Percentiles rank a stretch among this genome's conserved stretches.
These are phyloP conservation scores for Hydractinia symbiolongicarpus DNA, from an alignment of 30 jellyfish, hydroid and myxozoan genomes.

Conservation along the genomic window DNA sequence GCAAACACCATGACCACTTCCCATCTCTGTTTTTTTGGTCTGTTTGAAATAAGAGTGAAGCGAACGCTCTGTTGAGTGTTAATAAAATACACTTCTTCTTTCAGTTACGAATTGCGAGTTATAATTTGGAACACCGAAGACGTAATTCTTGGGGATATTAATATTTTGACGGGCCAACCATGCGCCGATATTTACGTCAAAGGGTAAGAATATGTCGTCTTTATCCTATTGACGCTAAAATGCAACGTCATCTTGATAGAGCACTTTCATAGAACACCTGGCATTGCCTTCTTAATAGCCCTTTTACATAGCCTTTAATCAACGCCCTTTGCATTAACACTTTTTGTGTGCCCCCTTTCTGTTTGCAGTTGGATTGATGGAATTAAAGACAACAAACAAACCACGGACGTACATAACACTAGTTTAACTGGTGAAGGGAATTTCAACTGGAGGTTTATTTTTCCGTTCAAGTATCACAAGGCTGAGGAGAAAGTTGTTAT, in stretches of 20 bases:
- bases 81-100: background rate
- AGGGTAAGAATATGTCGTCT: slow-evolving; percentile 34
- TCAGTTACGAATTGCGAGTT: slow-evolving; percentile 51
- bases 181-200: slow-evolving; percentile 48
- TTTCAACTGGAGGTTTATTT: slow-evolving; percentile 51
- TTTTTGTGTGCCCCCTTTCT: too few species aligned
- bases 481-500: slow-evolving; percentile 49
- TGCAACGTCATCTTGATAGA: background rate
- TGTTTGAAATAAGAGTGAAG: too few species aligned
- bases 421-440: slow-evolving; percentile 44
- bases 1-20: too few species aligned
- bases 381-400: slow-evolving; percentile 29
- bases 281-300: too few species aligned
- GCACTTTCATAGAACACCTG: too few species aligned
- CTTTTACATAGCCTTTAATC: too few species aligned
- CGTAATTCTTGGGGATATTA: slow-evolving; percentile 30
- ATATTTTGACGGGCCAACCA: slow-evolving; percentile 40
- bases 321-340: too few species aligned
- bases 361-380: slow-evolving; percentile 52
- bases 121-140: slow-evolving; percentile 56
- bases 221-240: background rate
- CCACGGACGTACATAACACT: slow-evolving; percentile 40
- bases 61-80: too few species aligned
- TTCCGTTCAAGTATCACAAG: slow-evolving; percentile 39
- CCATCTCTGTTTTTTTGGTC: too few species aligned